Conservation (phyloP, 2,113 vertebrate species). For the Hyaena hyaena region DNA sequence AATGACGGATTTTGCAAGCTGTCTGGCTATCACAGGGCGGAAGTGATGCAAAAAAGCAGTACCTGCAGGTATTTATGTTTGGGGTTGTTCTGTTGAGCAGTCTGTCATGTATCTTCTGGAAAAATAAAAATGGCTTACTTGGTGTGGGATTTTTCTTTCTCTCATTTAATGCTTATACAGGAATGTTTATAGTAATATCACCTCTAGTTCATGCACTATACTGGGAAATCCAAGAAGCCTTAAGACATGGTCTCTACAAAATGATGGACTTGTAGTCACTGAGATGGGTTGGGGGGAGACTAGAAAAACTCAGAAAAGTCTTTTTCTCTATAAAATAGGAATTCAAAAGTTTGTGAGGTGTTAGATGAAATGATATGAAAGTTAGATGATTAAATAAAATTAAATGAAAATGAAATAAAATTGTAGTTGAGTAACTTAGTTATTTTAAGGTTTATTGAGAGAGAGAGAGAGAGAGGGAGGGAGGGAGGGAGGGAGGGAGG, state of each 20-base stretch:
- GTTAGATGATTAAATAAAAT: neutral
- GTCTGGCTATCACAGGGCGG: conserved; percentile 96
- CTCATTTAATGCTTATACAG: neutral
- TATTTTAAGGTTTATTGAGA: neutral
- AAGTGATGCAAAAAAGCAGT: conserved; percentile 99
- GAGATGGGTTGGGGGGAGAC: neutral
- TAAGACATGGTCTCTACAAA: neutral
- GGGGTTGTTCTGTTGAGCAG: neutral
- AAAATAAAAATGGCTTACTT: conserved; percentile 8
- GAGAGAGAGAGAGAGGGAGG: too few species aligned
- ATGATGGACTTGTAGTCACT: neutral
- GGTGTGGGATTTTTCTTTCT: neutral
- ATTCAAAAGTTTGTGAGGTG: neutral
- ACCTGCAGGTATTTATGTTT: conserved; percentile 94
- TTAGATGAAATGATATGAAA: neutral
- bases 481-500: too few species aligned
- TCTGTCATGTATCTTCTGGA: neutral
- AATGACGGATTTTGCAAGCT: conserved; percentile 99
- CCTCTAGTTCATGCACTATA: neutral
- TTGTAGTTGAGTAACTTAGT: conserved; percentile 5
- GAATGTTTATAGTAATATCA: neutral
- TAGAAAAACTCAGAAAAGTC: neutral
- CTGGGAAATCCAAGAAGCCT: neutral
- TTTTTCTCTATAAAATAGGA: neutral
- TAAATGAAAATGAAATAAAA: conserved; percentile 9